Conservation (phyloP, 2,113 vertebrate genomes). For the Anoplopoma fimbria region DNA sequence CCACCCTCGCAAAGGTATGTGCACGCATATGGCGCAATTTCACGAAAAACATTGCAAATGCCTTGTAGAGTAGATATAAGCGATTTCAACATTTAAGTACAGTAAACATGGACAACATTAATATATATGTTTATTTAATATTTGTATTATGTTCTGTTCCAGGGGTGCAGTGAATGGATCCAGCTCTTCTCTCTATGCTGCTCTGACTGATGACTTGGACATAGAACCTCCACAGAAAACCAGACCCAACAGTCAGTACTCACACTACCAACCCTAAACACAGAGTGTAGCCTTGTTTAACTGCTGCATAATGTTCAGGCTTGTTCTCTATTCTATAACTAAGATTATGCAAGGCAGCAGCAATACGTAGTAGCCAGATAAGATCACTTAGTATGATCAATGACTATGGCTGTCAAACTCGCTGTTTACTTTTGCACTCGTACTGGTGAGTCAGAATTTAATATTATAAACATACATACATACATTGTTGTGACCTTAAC, state of each 20-base stretch:
- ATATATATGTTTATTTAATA: neutral
- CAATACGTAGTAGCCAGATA: neutral
- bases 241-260: slow-evolving; percentile 75
- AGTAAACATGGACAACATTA: neutral
- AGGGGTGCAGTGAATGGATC: slow-evolving; percentile 87
- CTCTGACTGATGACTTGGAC: slow-evolving; percentile 86
- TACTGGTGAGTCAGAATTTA: neutral
- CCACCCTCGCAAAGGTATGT: slow-evolving; percentile 90
- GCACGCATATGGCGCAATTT: neutral
- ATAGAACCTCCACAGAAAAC: slow-evolving; percentile 90
- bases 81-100: neutral
- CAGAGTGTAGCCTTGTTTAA: neutral
- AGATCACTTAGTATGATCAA: neutral
- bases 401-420: neutral
- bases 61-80: neutral
- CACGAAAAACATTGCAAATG: neutral
- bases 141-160: slow-evolving; percentile 14
- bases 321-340: neutral
- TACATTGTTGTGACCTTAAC: neutral
- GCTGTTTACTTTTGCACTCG: neutral
- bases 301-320: neutral
- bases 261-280: slow-evolving; percentile 3
- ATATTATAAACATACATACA: neutral
- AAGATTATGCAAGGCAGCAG: neutral
- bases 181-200: slow-evolving; percentile 83